phyloP scores from a whole-genome alignment of 1,140 invertebrate species.

The Drosophila littoralis region DNA sequence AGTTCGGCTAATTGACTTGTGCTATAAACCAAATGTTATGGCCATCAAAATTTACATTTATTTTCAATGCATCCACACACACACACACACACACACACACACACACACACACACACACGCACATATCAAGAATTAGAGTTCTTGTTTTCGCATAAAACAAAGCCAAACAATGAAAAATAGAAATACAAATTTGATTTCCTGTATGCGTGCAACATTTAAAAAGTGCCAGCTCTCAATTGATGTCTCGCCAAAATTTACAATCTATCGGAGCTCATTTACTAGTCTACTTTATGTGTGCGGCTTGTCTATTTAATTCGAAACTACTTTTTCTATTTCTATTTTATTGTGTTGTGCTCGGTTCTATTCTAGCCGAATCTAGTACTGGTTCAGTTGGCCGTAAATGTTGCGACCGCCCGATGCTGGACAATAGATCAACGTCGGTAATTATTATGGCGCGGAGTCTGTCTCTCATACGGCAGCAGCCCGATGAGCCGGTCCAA shows the following conservation, averaged over 20 bases:
- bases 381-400: conserved; percentile 56
- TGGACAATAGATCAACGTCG: conserved; percentile 69
- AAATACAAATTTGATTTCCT: conserved; percentile 72
- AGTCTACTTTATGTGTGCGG: conserved; percentile 23
- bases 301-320: conserved; percentile 32
- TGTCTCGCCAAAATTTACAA: conserved; percentile 51
- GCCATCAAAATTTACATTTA: conserved; percentile 54
- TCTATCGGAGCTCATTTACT: conserved; percentile 47
- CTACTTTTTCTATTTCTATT: not conserved
- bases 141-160: conserved; percentile 55
- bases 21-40: conserved; percentile 43
- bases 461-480: conserved; percentile 49
- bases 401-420: conserved; percentile 51
- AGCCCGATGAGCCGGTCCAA: conserved; percentile 63
- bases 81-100: conserved; percentile 14
- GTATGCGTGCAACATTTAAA: conserved; percentile 52
- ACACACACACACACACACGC: too few relatives aligned
- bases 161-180: conserved; percentile 43
- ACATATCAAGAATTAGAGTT: conserved; percentile 40
- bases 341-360: conserved; percentile 12
- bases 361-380: conserved; percentile 3
- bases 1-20: conserved; percentile 62
- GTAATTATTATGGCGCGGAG: conserved; percentile 51
- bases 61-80: conserved; percentile 59
- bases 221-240: conserved; percentile 48